Evolutionary conservation across 1,140 invertebrate species (phyloP).

Genomic region (Drosophila rhopaloa): DNA sequence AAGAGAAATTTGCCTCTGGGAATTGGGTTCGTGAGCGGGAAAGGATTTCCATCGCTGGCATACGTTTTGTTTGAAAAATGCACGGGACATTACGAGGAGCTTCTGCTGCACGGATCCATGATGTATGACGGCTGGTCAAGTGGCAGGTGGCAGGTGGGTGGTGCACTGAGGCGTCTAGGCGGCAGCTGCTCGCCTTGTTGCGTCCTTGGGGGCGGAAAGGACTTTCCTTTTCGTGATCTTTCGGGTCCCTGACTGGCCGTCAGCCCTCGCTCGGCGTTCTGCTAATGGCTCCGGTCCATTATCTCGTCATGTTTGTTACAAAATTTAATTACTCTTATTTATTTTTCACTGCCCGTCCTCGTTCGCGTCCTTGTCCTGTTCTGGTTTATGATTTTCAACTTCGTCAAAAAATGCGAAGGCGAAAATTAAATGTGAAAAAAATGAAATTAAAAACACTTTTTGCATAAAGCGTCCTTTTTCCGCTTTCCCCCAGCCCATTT

Average conservation of each 20-base stretch:
- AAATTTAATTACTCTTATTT: conserved; percentile 85
- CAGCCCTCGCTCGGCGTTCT: conserved; percentile 43
- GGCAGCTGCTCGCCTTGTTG: conserved; percentile 21
- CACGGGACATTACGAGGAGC: conserved; percentile 48
- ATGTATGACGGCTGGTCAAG: conserved; percentile 41
- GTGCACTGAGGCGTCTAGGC: conserved; percentile 4
- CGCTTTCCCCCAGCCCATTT: conserved; percentile 14
- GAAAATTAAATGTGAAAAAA: conserved; percentile 80
- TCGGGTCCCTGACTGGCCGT: conserved; percentile 51
- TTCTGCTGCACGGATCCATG: conserved; percentile 21
- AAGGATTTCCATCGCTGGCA: conserved; percentile 49
- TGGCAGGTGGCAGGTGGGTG: conserved; percentile 6
- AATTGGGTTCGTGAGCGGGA: conserved; percentile 42
- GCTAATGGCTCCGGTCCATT: conserved; percentile 84
- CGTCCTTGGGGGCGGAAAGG: conserved; percentile 6
- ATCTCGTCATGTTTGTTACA: conserved; percentile 84
- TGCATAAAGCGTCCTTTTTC: conserved; percentile 47
- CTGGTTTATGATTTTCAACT: conserved; percentile 76
- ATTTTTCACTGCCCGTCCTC: conserved; percentile 68
- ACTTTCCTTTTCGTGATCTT: conserved; percentile 69
- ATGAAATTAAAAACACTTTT: conserved; percentile 81
- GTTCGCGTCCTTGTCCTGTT: conserved; percentile 30
- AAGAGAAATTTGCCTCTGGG: conserved; percentile 67
- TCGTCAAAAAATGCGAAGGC: conserved; percentile 72
- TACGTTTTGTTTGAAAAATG: conserved; percentile 58